Evolutionary conservation across 2,113 vertebrate genomes (phyloP).

Genomic region (Theristicus caerulescens): DNA sequence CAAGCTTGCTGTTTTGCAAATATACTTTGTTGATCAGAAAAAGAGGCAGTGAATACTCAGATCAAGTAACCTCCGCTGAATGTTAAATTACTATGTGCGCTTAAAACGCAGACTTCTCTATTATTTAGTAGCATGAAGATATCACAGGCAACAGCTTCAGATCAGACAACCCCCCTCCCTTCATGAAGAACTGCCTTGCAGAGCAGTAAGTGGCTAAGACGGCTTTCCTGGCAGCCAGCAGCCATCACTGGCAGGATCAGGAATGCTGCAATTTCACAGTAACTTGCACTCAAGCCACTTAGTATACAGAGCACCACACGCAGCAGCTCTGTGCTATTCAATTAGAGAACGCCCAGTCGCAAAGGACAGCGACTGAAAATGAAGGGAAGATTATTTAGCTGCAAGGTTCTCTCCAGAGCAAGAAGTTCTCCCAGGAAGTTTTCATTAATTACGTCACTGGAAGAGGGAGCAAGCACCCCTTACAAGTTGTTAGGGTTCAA

Average conservation of each 20-base stretch:
- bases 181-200: neutral
- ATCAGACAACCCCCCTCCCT: neutral
- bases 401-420: neutral
- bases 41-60: neutral
- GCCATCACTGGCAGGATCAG: neutral
- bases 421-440: neutral
- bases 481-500: neutral
- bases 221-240: conserved; percentile 3
- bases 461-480: neutral
- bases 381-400: neutral
- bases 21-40: neutral
- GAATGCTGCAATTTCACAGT: conserved; percentile 14
- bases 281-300: conserved; percentile 10
- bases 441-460: neutral
- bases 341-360: neutral
- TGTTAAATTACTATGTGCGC: neutral
- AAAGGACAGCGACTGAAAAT: neutral
- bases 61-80: neutral
- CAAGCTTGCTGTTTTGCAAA: neutral
- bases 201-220: neutral
- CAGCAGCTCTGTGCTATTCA: neutral
- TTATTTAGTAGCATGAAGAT: neutral
- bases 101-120: neutral
- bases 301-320: neutral
- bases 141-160: neutral